phyloP scores from a whole-genome alignment of 2,888 invertebrate species.

The Papilio protenor region DNA sequence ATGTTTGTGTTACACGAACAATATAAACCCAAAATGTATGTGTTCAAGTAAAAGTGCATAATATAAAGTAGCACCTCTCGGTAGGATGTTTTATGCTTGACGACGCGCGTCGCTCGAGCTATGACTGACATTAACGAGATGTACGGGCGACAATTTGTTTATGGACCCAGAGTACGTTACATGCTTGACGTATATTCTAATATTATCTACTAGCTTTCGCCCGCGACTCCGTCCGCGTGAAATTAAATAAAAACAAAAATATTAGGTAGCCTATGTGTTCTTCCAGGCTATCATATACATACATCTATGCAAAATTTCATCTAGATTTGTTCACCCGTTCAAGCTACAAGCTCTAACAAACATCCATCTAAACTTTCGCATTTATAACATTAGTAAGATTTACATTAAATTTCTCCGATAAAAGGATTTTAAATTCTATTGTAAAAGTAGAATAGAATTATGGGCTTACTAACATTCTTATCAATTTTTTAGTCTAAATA shows the following conservation, averaged over 20 bases:
- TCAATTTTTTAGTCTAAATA: too few species aligned
- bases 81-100: conserved; percentile 42
- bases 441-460: background rate
- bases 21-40: conserved; percentile 25
- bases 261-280: too few species aligned
- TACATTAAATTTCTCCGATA: background rate
- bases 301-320: too few species aligned
- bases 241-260: too few species aligned
- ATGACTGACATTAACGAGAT: conserved; percentile 63
- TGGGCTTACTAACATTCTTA: too few species aligned
- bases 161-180: conserved; percentile 59
- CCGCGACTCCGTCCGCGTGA: too few species aligned
- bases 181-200: conserved; percentile 24
- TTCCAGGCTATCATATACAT: too few species aligned
- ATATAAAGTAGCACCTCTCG: conserved; percentile 49
- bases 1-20: background rate
- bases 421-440: background rate
- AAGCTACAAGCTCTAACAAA: too few species aligned
- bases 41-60: conserved; percentile 44
- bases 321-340: too few species aligned
- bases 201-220: background rate
- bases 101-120: conserved; percentile 49
- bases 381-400: background rate
- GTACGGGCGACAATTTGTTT: conserved; percentile 66
- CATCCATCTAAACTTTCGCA: too few species aligned